Percentiles rank a stretch among this genome's conserved stretches.
Conservation (phyloP, 1,140 invertebrate genomes). For the Protaetia brevitarsis region DNA sequence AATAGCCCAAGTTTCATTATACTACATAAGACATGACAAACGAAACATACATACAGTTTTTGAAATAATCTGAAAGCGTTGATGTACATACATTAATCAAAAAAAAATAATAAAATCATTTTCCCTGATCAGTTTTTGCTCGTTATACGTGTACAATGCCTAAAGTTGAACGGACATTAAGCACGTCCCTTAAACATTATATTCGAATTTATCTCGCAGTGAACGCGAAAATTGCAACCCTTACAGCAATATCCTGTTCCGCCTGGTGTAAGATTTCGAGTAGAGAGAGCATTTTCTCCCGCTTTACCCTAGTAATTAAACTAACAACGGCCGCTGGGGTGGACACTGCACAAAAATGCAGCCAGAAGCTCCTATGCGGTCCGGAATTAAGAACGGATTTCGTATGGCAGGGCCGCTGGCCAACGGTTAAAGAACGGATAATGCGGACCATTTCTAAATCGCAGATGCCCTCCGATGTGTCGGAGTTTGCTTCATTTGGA, state of each 20-base stretch:
- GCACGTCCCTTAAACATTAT: conserved; percentile 14
- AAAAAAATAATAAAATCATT: background rate
- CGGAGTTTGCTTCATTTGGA: conserved; percentile 23
- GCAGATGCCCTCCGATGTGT: conserved; percentile 31
- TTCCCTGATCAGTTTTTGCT: background rate
- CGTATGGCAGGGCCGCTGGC: conserved; percentile 8
- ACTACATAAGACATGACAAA: too few relatives aligned
- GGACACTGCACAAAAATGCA: conserved; percentile 42
- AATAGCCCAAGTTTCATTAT: too few relatives aligned
- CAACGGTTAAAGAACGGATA: conserved; percentile 34
- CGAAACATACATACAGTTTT: too few relatives aligned
- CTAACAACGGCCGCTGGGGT: conserved; percentile 41
- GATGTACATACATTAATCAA: too few relatives aligned
- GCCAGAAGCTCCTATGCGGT: conserved; percentile 36
- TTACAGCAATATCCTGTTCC: conserved; percentile 20
- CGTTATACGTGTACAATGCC: background rate
- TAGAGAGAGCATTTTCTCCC: conserved; percentile 29
- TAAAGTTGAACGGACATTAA: background rate
- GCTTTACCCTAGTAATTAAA: conserved; percentile 44
- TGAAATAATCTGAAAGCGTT: too few relatives aligned
- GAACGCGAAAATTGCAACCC: conserved; percentile 11
- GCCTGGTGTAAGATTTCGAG: conserved; percentile 21
- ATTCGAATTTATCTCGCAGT: background rate
- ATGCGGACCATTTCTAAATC: conserved; percentile 36
- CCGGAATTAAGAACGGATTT: conserved; percentile 38